Base-by-base conservation (phyloP, 2,888 invertebrate genomes). In the Volucella zonaria region DNA sequence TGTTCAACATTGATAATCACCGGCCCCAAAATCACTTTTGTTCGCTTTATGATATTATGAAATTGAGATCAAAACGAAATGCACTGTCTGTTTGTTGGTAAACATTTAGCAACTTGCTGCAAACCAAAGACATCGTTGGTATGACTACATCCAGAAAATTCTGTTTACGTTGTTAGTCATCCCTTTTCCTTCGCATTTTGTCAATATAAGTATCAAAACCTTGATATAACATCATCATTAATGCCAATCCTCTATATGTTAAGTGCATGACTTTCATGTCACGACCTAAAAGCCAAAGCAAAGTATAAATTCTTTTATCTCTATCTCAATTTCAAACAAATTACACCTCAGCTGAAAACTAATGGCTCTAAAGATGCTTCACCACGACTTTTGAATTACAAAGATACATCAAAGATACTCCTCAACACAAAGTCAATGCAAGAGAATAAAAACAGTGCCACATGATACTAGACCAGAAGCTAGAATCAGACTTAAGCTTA, bases 321-420 rank as follows among this genome's bases (percentile, higher is more conserved):
- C 68, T 78, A 82, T 82, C 82, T 82, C 78, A 80, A 73, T 77
- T 80, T 47, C 68, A 52, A 85, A 85, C 85, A 85, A 85, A 85
- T 85, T 85, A 81, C 42, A 64, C 76, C 54, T 81, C 85, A 73
- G 81, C 81, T 64, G 59, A 81, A 49, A 62, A 68, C 85, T 80
- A 85, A 85, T 81, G 76, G 73, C 67, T 64, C 51, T 31, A 43
- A 67, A 77, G 80, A 76, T 77, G 68, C 85, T 56, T 81, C 73
- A 49, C 71, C 85, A 85, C 76, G 85, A 73, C 66, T 73, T 58
- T 51, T 58, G 71, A 80, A 76, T 76, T 80, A 58, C 83, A 76
- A 62, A 73, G 73, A 68, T 85, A 77, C 73, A 80, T 85, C 80
- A 85, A 73, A 62, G 80, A 80, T 80, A 85, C 49, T 71, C 43